phyloP scores from a whole-genome alignment of 2,888 invertebrate species.

The Carcina quercana region DNA sequence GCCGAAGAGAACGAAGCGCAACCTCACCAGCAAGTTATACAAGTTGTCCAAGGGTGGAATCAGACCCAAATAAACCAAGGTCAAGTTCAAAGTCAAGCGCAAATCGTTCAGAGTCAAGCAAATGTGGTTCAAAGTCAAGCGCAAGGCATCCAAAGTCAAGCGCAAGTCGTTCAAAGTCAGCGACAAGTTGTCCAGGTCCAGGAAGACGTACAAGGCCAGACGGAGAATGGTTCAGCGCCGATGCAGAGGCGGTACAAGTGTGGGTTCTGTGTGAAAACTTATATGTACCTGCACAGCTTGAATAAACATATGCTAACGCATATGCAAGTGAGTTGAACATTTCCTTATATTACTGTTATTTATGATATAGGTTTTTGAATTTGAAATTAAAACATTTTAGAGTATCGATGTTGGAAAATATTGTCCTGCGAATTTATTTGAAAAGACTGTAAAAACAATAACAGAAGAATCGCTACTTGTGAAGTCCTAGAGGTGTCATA shows the following conservation, averaged over 20 bases:
- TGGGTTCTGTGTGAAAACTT: slow-evolving; percentile 59
- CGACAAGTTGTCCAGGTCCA: slow-evolving; percentile 8
- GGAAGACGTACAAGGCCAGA: slow-evolving; percentile 15
- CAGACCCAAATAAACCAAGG: no score
- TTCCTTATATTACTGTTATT: not conserved
- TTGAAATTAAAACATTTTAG: no score
- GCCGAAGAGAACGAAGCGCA: not conserved
- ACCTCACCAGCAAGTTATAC: slow-evolving; percentile 4
- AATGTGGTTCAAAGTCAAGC: no score
- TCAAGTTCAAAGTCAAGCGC: not conserved
- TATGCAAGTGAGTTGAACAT: slow-evolving; percentile 42
- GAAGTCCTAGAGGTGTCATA: no score
- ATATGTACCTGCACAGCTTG: slow-evolving; percentile 63
- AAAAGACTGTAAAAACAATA: no score
- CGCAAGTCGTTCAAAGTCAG: no score
- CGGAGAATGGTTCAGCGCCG: slow-evolving; percentile 10
- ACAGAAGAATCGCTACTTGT: no score
- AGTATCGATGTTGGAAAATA: no score
- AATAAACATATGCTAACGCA: slow-evolving; percentile 66
- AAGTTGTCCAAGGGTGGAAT: no score
- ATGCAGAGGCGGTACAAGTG: slow-evolving; percentile 54
- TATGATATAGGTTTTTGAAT: no score
- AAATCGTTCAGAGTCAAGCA: slow-evolving; percentile 1
- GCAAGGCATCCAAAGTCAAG: no score
- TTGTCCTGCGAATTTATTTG: no score